Conservation (phyloP, 30 jellyfish, hydroid and myxozoan species). For the Chironex yamaguchii region DNA sequence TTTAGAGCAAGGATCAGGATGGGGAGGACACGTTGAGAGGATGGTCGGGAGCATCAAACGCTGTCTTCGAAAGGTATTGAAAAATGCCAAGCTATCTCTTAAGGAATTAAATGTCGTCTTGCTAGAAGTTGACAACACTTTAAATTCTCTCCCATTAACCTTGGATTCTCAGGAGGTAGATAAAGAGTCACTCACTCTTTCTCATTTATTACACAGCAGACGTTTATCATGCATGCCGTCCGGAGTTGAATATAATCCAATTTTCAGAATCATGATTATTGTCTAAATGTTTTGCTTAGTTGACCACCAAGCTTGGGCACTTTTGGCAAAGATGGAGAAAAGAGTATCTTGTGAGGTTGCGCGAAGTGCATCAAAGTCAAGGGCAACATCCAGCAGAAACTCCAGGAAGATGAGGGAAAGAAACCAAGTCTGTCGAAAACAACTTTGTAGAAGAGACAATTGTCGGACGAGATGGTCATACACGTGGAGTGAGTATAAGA, state of each 20-base stretch:
- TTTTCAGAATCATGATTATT: constrained; percentile 3
- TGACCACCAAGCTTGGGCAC: not conserved
- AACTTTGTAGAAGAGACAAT: constrained; percentile 8
- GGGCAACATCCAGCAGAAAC: not conserved
- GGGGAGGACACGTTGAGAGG: constrained; percentile 51
- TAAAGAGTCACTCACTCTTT: constrained; percentile 41
- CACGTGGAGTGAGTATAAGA: constrained; percentile 8
- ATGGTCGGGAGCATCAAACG: constrained; percentile 51
- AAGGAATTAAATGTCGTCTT: constrained; percentile 50
- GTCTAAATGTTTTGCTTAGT: not conserved
- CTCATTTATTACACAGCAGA: constrained; percentile 44
- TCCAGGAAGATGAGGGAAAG: constrained; percentile 23
- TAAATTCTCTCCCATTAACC: constrained; percentile 47
- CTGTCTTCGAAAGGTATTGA: constrained; percentile 42
- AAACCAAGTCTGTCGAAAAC: constrained; percentile 25
- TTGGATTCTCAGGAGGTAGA: constrained; percentile 22
- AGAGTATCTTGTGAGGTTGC: constrained; percentile 3
- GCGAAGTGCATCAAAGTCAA: not conserved
- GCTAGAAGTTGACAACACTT: constrained; percentile 27
- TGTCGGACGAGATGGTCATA: constrained; percentile 9
- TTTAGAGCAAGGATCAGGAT: constrained; percentile 18
- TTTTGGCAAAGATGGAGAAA: constrained; percentile 45
- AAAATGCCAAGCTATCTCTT: constrained; percentile 1
- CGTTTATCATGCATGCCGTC: constrained; percentile 9
- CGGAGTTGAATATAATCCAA: not conserved